These are phyloP conservation scores for Esox niger DNA, from an alignment of 2,113 vertebrate genomes.

Conservation along the genomic window DNA sequence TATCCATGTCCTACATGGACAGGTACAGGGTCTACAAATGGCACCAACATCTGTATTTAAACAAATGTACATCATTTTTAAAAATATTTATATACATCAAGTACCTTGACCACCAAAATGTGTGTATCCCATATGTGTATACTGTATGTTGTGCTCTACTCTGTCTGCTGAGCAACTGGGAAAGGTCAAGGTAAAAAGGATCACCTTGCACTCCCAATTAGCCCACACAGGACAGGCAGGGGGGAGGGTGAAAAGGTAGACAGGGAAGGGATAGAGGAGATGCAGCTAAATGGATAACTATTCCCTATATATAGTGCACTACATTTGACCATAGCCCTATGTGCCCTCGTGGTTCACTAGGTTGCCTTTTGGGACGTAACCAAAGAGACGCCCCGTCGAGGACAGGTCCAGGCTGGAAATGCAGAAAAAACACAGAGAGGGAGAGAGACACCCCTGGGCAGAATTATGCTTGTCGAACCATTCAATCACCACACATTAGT, in stretches of 20 bases:
- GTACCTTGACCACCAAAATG: too few species aligned
- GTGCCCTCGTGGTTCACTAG: too few species aligned
- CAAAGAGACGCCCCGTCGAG: constrained; percentile 23
- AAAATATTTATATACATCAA: too few species aligned
- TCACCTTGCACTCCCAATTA: constrained; percentile 53
- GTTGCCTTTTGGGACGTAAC: too few species aligned
- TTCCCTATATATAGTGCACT: too few species aligned
- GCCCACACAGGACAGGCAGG: constrained; percentile 33
- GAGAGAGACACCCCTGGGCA: constrained; percentile 38
- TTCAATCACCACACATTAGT: constrained; percentile 64
- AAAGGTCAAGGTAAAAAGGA: constrained; percentile 59
- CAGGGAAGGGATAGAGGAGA: not conserved
- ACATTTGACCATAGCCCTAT: too few species aligned
- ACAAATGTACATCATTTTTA: too few species aligned
- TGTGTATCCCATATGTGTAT: too few species aligned
- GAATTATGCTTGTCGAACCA: constrained; percentile 59
- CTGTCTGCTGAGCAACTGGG: constrained; percentile 35
- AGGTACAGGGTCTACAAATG: not conserved
- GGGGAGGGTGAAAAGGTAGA: not conserved
- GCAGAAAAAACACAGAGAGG: constrained; percentile 11
- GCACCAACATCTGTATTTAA: not conserved
- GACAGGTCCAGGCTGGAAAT: constrained; percentile 32
- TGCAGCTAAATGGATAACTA: not conserved
- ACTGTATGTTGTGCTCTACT: not conserved
- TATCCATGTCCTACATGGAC: constrained; percentile 11